A percentile compares a stretch with the other conserved stretches of the same genome.
phyloP scores from a whole-genome alignment of 2,113 vertebrate species.

The Ivindomyrus marchei region DNA sequence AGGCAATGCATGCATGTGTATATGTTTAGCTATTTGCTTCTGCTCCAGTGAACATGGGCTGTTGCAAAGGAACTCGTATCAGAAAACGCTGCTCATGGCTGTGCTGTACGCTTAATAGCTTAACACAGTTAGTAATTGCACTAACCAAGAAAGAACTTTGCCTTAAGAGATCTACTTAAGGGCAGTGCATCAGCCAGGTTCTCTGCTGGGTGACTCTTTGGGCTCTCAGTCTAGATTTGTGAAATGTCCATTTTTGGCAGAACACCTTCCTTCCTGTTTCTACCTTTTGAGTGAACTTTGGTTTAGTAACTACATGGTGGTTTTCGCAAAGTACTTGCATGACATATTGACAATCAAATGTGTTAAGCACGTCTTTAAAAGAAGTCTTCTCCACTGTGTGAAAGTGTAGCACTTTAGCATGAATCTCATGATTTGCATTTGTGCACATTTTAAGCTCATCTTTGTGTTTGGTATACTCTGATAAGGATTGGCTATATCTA shows the following conservation, averaged over 20 bases:
- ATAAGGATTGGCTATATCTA: not conserved
- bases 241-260: not conserved
- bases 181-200: not conserved
- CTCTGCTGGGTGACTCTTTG: not conserved
- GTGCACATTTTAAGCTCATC: not conserved
- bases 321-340: not conserved
- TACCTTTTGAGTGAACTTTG: not conserved
- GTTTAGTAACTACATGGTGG: not conserved
- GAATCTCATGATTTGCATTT: not conserved
- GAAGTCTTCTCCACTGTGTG: not conserved
- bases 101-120: not conserved
- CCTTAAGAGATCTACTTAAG: not conserved
- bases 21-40: not conserved
- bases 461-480: not conserved
- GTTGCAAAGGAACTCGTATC: not conserved
- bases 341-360: not conserved
- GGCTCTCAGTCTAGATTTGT: not conserved
- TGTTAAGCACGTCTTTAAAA: not conserved
- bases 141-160: not conserved
- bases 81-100: not conserved
- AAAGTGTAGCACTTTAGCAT: not conserved
- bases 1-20: not conserved
- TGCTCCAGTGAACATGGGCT: not conserved
- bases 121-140: not conserved
- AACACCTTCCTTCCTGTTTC: not conserved